Conservation (phyloP, 2,888 invertebrate genomes). For the Biston betularia region DNA sequence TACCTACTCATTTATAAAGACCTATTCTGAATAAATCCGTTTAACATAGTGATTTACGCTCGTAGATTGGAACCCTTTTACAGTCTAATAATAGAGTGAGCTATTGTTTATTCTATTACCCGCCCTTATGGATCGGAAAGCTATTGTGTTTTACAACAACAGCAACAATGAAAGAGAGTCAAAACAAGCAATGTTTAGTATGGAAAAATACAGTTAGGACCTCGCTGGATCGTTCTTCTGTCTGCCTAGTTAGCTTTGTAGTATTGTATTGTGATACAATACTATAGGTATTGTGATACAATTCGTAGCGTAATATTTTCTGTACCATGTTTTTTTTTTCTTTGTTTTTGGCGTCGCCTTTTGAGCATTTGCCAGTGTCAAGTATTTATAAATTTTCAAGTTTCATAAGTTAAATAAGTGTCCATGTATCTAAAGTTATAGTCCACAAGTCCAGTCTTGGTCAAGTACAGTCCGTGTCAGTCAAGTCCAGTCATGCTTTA, state of each 20-base stretch:
- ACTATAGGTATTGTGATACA: neutral
- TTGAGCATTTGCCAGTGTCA: too few relatives aligned
- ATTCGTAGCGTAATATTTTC: neutral
- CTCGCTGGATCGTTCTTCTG: neutral
- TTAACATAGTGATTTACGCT: conserved; percentile 58
- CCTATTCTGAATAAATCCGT: conserved; percentile 51
- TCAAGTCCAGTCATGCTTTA: too few relatives aligned
- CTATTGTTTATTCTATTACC: conserved; percentile 63
- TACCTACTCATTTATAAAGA: conserved; percentile 44
- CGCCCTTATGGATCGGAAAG: conserved; percentile 42
- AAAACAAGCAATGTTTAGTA: neutral
- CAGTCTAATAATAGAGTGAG: conserved; percentile 35
- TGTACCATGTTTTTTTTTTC: too few relatives aligned
- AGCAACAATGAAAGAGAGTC: conserved; percentile 3
- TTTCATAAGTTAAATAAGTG: too few relatives aligned
- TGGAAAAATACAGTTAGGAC: neutral
- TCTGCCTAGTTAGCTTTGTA: too few relatives aligned
- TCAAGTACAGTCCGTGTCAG: too few relatives aligned
- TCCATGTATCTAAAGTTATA: too few relatives aligned
- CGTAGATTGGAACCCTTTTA: conserved; percentile 44
- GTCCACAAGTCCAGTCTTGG: too few relatives aligned
- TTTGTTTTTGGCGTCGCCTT: too few relatives aligned
- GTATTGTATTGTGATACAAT: neutral
- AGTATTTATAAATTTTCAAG: too few relatives aligned
- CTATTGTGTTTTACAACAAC: conserved; percentile 34